Percentiles rank a stretch among this genome's conserved stretches.
These are phyloP conservation scores for Drepanosiphum platanoidis DNA, from an alignment of 2,888 invertebrate genomes.

Conservation along the genomic window DNA sequence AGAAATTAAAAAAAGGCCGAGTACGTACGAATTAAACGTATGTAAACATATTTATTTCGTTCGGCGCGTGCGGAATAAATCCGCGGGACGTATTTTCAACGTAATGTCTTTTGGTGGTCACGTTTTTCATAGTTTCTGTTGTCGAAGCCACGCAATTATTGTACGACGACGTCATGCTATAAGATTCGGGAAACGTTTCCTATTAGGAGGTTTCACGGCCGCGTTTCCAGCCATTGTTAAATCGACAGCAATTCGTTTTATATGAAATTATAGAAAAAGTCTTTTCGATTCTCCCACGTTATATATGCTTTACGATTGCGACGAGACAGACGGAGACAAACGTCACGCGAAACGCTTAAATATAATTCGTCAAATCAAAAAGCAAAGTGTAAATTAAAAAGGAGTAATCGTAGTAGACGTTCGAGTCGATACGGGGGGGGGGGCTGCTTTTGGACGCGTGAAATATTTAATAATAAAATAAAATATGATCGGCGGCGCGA, in stretches of 20 bases:
- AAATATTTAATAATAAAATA: background rate
- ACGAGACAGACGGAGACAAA: background rate
- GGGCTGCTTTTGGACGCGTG: slow-evolving; percentile 4
- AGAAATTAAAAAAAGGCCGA: too few relatives aligned
- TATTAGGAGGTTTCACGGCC: background rate
- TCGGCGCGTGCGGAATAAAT: too few relatives aligned
- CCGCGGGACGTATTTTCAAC: background rate
- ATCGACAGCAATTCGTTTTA: background rate
- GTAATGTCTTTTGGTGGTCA: background rate
- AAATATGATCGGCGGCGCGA: background rate
- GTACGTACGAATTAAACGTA: too few relatives aligned
- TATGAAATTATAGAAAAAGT: background rate
- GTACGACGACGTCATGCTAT: background rate
- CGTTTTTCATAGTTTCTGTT: background rate
- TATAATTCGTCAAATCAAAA: background rate
- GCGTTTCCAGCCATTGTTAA: background rate
- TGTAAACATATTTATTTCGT: too few relatives aligned
- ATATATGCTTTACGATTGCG: background rate
- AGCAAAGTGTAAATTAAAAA: background rate
- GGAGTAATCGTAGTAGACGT: background rate
- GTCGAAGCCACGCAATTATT: background rate
- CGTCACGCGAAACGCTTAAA: background rate
- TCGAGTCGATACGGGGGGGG: background rate
- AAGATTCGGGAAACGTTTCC: background rate
- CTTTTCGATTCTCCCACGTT: background rate